phyloP scores from a whole-genome alignment of 2,113 vertebrate species.

The Deroptyus accipitrinus region DNA sequence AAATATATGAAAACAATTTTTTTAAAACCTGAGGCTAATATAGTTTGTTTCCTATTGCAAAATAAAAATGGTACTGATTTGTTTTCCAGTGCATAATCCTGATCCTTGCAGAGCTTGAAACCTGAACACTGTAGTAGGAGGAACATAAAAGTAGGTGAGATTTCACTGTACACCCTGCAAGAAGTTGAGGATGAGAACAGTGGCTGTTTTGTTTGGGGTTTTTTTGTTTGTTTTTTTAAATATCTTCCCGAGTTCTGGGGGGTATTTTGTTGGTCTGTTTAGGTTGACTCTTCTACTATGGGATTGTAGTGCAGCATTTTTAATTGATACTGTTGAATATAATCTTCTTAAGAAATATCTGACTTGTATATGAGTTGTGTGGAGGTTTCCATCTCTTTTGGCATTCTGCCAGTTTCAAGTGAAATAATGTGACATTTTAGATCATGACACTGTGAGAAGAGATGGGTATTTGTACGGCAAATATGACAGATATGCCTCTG shows the following conservation, averaged over 20 bases:
- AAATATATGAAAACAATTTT: neutral
- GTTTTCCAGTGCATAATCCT: neutral
- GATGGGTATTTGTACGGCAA: neutral
- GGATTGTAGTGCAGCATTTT: neutral
- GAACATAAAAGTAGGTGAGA: neutral
- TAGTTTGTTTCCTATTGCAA: neutral
- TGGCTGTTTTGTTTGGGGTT: neutral
- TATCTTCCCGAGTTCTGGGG: neutral
- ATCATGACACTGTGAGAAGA: neutral
- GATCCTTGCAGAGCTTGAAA: neutral
- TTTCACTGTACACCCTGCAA: neutral
- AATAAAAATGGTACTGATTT: neutral
- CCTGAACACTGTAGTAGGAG: neutral
- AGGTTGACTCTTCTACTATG: neutral
- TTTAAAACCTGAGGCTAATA: neutral
- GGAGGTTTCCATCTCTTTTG: neutral
- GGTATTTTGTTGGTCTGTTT: fast-evolving
- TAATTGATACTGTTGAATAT: neutral
- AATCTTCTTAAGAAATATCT: neutral
- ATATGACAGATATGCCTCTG: neutral
- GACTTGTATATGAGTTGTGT: neutral
- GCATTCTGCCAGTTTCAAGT: neutral
- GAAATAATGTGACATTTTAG: neutral
- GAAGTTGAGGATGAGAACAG: neutral
- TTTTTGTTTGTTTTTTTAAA: neutral